Conservation (phyloP, 2,797 vertebrate species). For the Pseudochromis fuscus region DNA sequence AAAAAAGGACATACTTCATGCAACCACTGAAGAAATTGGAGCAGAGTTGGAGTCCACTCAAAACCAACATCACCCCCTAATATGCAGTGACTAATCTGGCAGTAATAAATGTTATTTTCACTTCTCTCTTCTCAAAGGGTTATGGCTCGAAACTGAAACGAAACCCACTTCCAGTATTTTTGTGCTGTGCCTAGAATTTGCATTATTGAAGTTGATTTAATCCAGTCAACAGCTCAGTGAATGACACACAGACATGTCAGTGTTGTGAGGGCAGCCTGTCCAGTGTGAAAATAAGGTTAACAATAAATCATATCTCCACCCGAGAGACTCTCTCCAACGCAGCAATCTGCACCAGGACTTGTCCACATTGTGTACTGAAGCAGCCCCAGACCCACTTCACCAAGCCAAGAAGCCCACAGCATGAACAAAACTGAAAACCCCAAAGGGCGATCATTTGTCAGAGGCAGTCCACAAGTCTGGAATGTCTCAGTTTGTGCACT, state of each 20-base stretch:
- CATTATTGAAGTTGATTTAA: constrained; percentile 60
- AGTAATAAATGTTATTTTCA: constrained; percentile 76
- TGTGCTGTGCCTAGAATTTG: constrained; percentile 49
- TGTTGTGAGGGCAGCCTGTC: constrained; percentile 44
- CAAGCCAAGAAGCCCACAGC: constrained; percentile 59
- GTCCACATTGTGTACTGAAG: constrained; percentile 58
- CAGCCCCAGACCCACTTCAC: constrained; percentile 40
- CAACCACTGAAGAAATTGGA: constrained; percentile 70
- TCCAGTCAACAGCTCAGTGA: constrained; percentile 68
- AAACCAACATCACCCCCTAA: constrained; percentile 77
- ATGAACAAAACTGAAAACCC: constrained; percentile 62
- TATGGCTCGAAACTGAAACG: constrained; percentile 47
- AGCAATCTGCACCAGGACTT: constrained; percentile 68
- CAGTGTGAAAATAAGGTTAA: constrained; percentile 64
- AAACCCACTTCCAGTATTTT: constrained; percentile 54
- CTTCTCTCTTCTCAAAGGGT: constrained; percentile 60
- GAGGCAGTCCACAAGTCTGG: constrained; percentile 70
- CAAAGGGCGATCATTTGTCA: constrained; percentile 76
- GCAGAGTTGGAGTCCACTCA: constrained; percentile 69
- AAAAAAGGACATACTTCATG: constrained; percentile 71
- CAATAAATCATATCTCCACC: constrained; percentile 70
- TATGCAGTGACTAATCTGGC: constrained; percentile 79
- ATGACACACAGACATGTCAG: constrained; percentile 63
- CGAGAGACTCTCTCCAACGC: constrained; percentile 64
- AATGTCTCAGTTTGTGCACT: constrained; percentile 85